Evolutionary conservation across 2,797 vertebrate genomes (phyloP).

Genomic region (Amniataba percoides): DNA sequence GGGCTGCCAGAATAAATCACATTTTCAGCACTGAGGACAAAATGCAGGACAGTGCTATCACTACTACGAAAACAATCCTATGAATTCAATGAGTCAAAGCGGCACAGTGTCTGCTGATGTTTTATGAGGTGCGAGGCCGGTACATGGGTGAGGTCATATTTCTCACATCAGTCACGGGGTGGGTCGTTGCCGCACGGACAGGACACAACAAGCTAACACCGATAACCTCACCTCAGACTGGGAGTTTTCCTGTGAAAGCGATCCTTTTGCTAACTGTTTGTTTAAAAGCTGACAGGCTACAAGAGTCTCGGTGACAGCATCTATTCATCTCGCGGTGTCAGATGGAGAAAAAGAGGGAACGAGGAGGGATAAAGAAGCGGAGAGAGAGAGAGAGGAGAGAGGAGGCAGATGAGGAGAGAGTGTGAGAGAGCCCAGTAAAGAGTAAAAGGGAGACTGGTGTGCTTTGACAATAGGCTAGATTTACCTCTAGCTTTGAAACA

Average conservation of each 20-base stretch:
- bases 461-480: slow-evolving; percentile 50
- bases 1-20: slow-evolving; percentile 47
- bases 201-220: slow-evolving; percentile 46
- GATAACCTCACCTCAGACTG: slow-evolving; percentile 67
- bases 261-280: slow-evolving; percentile 81
- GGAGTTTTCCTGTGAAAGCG: slow-evolving; percentile 76
- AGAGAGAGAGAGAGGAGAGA: slow-evolving; percentile 43
- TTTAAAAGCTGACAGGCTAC: slow-evolving; percentile 86
- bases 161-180: slow-evolving; percentile 17
- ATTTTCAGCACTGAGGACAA: slow-evolving; percentile 31
- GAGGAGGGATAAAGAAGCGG: slow-evolving; percentile 55
- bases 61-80: slow-evolving; percentile 14
- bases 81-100: slow-evolving; percentile 28
- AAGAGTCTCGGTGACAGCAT: slow-evolving; percentile 83
- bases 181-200: slow-evolving; percentile 16
- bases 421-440: slow-evolving; percentile 32
- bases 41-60: slow-evolving; percentile 16
- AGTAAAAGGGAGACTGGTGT: slow-evolving; percentile 46
- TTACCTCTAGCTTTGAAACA: slow-evolving; percentile 75
- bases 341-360: slow-evolving; percentile 57
- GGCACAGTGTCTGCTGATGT: background rate
- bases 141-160: slow-evolving; percentile 36
- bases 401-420: slow-evolving; percentile 48
- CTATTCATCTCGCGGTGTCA: slow-evolving; percentile 84
- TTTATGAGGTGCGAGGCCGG: background rate